Base-by-base conservation (phyloP, 2,797 vertebrate species). In the Eupleurogrammus muticus region DNA sequence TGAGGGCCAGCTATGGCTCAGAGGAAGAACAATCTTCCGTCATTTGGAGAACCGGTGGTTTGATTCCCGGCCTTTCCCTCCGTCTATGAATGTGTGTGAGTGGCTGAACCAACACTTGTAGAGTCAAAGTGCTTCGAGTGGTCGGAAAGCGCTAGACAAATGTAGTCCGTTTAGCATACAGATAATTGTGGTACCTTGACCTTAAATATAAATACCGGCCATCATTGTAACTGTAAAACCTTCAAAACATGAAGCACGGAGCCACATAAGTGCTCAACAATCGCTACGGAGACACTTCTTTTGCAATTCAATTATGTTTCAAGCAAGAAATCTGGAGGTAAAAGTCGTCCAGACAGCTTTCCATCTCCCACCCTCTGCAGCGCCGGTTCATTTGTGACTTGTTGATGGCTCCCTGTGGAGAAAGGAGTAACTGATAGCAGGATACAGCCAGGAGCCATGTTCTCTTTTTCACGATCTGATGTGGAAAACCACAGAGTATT, bases 301-400 rank as follows among this genome's bases (percentile, higher is more conserved):
- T 68, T 76, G 35, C 32, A 70, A 3, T 28, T 28, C 6, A 6
- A 3, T 28, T 28, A 28, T 58, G 67, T 67, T 81, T 77, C 78
- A 28, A 79, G 51, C 55, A 48, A 67, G 63, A 77, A 80, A 59
- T 53, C 20, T 57, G 65, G 68, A 57, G 70, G 75, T 62, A 11
- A 73, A 86, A 83, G 50, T 49, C 50, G 55, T 66, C 60, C 50
- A 55, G 24, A 63, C 63, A 79, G 56, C 44, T 77, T 70, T 59
- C 38, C 47, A 61, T 52, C 61, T 20, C 66, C 17, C 12, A 20
- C 48, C 69, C 58, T 63, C 44, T 14, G 44, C 48, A 17, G 55
- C 51, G 59, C 57, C 50, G 55, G 56, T 67, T 79, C 35, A 70
- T 76, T 64, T 71, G 51, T 66, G 49, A 81, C 46, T 63, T 42